Evolutionary conservation across 2,113 vertebrate genomes (phyloP).

Genomic region (Odobenus rosmarus): DNA sequence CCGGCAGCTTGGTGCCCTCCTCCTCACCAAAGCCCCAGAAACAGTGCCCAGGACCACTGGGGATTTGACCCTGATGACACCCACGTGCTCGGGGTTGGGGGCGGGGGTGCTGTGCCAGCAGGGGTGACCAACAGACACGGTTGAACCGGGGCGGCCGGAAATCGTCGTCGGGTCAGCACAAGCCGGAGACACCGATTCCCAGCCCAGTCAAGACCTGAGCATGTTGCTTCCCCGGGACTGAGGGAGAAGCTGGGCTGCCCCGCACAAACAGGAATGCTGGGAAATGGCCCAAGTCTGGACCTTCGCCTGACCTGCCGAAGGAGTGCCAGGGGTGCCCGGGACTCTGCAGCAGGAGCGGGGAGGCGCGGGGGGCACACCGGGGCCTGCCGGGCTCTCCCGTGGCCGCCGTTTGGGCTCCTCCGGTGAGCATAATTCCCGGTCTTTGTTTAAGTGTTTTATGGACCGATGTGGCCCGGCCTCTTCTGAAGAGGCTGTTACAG

Average conservation of each 20-base stretch:
- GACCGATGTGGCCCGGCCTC: not conserved
- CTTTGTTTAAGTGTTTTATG: constrained; percentile 50
- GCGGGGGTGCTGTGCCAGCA: not conserved
- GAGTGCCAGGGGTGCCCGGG: rapidly evolving
- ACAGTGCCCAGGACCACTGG: not conserved
- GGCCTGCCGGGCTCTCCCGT: not conserved
- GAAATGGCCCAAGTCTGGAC: not conserved
- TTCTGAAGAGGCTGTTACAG: not conserved
- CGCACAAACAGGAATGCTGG: no score
- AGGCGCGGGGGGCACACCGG: rapidly evolving
- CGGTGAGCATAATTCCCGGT: not conserved
- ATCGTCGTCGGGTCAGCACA: rapidly evolving
- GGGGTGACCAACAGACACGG: not conserved
- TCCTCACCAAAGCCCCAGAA: not conserved
- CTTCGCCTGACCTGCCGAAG: not conserved
- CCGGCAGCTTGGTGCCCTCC: not conserved
- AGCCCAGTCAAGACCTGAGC: rapidly evolving
- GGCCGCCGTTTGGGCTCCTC: not conserved
- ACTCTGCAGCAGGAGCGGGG: rapidly evolving
- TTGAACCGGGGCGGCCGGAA: not conserved
- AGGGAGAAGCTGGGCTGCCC: rapidly evolving
- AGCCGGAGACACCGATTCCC: not conserved
- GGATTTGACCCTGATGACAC: not conserved
- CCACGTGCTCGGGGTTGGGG: not conserved
- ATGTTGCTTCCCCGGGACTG: rapidly evolving